These are phyloP conservation scores for Acipenser oxyrinchus DNA, from an alignment of 2,797 vertebrate genomes.

Conservation along the genomic window DNA sequence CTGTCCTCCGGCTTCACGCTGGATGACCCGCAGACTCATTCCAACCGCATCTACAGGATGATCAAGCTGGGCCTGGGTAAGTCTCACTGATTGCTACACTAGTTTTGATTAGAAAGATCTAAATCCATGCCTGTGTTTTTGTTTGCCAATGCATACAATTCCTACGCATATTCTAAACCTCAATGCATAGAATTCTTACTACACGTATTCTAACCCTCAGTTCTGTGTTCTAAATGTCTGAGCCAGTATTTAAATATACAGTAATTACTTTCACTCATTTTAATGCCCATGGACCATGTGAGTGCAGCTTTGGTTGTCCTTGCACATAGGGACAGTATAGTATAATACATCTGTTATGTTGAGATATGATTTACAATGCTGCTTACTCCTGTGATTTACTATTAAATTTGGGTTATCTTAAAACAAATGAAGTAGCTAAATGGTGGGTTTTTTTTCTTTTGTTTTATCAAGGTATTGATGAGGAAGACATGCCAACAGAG, in stretches of 20 bases:
- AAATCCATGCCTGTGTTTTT: too few species aligned
- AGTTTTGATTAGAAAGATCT: neutral
- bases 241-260: neutral
- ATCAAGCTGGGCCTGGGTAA: constrained; percentile 91
- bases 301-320: too few species aligned
- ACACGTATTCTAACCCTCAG: neutral
- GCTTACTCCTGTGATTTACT: neutral
- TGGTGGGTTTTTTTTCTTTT: neutral
- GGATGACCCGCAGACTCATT: constrained; percentile 89
- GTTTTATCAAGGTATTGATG: constrained; percentile 74
- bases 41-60: constrained; percentile 94
- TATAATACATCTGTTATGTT: too few species aligned
- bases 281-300: too few species aligned
- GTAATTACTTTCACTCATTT: too few species aligned
- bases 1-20: constrained; percentile 89
- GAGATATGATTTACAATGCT: too few species aligned
- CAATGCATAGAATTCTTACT: too few species aligned
- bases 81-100: constrained; percentile 21
- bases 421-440: neutral
- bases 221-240: neutral
- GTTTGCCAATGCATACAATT: too few species aligned
- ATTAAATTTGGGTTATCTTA: neutral
- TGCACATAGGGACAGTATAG: too few species aligned
- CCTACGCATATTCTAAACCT: too few species aligned
- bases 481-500: constrained; percentile 75